Evolutionary conservation across 2,888 invertebrate genomes (phyloP).

Genomic region (Corythucha ciliata): DNA sequence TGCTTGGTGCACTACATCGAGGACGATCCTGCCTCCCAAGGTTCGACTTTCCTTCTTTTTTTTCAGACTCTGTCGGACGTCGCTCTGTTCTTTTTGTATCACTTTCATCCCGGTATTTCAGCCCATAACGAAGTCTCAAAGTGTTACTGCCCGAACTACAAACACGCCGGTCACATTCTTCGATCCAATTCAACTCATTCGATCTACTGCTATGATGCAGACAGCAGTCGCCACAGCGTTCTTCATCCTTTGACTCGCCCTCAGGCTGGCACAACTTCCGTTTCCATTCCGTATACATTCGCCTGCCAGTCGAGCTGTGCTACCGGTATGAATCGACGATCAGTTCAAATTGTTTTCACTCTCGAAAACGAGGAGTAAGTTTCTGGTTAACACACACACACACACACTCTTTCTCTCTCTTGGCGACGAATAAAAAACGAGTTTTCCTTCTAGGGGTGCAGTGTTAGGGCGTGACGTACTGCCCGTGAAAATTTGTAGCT

Average conservation of each 20-base stretch:
- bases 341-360: constrained; percentile 60
- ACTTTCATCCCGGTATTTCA: too few species aligned
- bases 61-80: not conserved
- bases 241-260: constrained; percentile 51
- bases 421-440: too few species aligned
- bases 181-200: constrained; percentile 47
- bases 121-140: constrained; percentile 25
- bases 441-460: constrained; percentile 42
- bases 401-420: constrained; percentile 1
- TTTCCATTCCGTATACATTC: constrained; percentile 60
- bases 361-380: constrained; percentile 46
- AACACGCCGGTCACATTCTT: constrained; percentile 52
- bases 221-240: constrained; percentile 49
- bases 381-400: too few species aligned
- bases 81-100: too few species aligned
- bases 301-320: constrained; percentile 69
- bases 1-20: constrained; percentile 56
- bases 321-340: constrained; percentile 64
- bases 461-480: constrained; percentile 58
- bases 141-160: constrained; percentile 36
- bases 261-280: constrained; percentile 48
- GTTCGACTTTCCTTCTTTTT: constrained; percentile 15
- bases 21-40: constrained; percentile 38
- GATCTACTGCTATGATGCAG: constrained; percentile 47
- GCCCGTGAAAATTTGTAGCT: constrained; percentile 67